Percentiles rank a stretch among this genome's conserved stretches.
phyloP scores from a whole-genome alignment of 2,797 vertebrate species.

The Balearica regulorum region DNA sequence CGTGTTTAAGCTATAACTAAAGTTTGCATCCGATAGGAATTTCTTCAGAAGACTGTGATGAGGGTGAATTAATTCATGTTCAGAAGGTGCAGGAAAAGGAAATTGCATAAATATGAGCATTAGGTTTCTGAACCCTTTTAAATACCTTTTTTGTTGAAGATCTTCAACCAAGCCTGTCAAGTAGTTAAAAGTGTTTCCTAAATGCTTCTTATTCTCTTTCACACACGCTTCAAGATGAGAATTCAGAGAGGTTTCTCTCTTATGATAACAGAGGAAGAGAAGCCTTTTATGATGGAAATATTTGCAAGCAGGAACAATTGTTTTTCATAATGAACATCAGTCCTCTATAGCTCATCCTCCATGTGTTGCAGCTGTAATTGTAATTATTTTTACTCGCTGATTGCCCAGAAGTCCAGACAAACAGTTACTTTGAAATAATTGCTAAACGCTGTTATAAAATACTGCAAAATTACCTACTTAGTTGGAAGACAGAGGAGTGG shows the following conservation, averaged over 20 bases:
- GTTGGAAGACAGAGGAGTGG: not conserved
- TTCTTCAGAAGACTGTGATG: not conserved
- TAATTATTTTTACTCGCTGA: conserved; percentile 19
- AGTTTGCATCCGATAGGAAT: not conserved
- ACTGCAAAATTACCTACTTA: not conserved
- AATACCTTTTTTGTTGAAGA: conserved; percentile 3
- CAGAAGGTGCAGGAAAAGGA: not conserved
- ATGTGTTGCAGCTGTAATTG: not conserved
- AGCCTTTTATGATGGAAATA: conserved; percentile 43
- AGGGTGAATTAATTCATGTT: conserved; percentile 24
- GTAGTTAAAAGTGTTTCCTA: conserved; percentile 44
- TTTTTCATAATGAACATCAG: conserved; percentile 45
- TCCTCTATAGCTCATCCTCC: conserved; percentile 20
- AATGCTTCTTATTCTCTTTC: conserved; percentile 31
- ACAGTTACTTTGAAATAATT: conserved; percentile 20
- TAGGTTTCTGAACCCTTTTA: conserved; percentile 27
- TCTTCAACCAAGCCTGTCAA: conserved; percentile 34
- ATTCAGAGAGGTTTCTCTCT: conserved; percentile 39
- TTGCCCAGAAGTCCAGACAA: conserved; percentile 33
- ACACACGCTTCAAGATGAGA: conserved; percentile 17
- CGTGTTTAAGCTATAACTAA: not conserved
- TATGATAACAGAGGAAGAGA: conserved; percentile 13
- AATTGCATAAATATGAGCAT: conserved; percentile 36
- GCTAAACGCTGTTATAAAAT: not conserved
- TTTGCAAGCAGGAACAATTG: conserved; percentile 54